phyloP scores from a whole-genome alignment of 2,113 vertebrate species.

The Chascanopsetta lugubris region DNA sequence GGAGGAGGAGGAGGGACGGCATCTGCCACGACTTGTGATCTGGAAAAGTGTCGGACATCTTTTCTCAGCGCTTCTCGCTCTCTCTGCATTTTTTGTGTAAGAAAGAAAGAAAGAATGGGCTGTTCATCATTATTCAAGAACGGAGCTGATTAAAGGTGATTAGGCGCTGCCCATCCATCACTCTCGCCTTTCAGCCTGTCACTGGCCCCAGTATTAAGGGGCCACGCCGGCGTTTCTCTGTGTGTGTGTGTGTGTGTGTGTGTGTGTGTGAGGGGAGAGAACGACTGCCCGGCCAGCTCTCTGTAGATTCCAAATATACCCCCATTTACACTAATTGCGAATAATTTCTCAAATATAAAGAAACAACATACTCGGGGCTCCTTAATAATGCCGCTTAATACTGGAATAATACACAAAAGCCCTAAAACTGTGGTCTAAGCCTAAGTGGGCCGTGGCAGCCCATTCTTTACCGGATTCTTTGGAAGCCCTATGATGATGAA shows the following conservation, averaged over 20 bases:
- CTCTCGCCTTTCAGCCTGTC: constrained; percentile 75
- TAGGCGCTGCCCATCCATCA: constrained; percentile 79
- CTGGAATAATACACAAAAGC: constrained; percentile 58
- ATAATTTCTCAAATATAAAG: constrained; percentile 55
- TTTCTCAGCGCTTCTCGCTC: constrained; percentile 52
- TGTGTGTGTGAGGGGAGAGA: constrained; percentile 29
- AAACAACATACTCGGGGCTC: constrained; percentile 44
- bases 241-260: constrained; percentile 33
- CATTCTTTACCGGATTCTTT: constrained; percentile 62
- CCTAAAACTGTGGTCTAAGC: constrained; percentile 41
- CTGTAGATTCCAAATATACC: constrained; percentile 37
- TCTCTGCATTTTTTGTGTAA: constrained; percentile 53
- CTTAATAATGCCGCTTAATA: constrained; percentile 50
- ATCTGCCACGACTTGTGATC: constrained; percentile 69
- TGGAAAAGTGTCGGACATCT: constrained; percentile 59
- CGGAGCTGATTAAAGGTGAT: constrained; percentile 81
- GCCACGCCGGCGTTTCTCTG: constrained; percentile 33
- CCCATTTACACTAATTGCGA: constrained; percentile 62
- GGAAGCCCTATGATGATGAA: constrained; percentile 64
- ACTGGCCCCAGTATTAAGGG: constrained; percentile 58
- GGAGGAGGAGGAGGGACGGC: constrained; percentile 48
- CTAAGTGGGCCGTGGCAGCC: constrained; percentile 62
- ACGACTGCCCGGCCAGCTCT: constrained; percentile 29
- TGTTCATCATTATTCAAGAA: constrained; percentile 80
- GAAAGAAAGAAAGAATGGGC: constrained; percentile 59